Percentiles rank a stretch among this genome's conserved stretches.
These are phyloP conservation scores for Bhutanitis thaidina DNA, from an alignment of 2,888 invertebrate genomes.

Conservation along the genomic window DNA sequence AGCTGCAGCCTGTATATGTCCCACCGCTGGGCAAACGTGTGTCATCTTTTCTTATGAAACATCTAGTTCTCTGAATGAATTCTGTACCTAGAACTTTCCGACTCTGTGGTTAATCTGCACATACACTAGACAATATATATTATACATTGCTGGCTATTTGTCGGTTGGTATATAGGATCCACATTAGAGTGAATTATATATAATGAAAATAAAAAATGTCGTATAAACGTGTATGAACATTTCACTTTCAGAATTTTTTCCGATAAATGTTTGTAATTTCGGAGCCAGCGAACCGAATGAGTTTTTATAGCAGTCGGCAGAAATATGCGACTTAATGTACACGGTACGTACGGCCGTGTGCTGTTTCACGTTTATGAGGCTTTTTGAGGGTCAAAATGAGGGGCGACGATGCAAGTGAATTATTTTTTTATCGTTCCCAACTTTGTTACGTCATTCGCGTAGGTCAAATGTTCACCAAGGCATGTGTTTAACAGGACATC, in stretches of 20 bases:
- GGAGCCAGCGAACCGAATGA: slow-evolving; percentile 1
- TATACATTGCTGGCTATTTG: too few species aligned
- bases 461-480: slow-evolving; percentile 18
- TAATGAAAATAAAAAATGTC: too few species aligned
- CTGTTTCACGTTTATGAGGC: slow-evolving; percentile 14
- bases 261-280: slow-evolving; percentile 11
- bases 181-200: too few species aligned
- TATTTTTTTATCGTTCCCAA: slow-evolving; percentile 38
- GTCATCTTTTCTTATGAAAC: too few species aligned
- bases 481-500: slow-evolving; percentile 9
- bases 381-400: slow-evolving; percentile 8
- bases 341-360: slow-evolving; percentile 9
- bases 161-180: too few species aligned
- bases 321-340: slow-evolving; percentile 14
- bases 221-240: background rate
- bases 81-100: too few species aligned
- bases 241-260: background rate
- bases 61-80: too few species aligned
- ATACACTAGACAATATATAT: too few species aligned
- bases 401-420: slow-evolving; percentile 17
- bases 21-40: too few species aligned
- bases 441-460: slow-evolving; percentile 39
- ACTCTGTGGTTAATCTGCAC: too few species aligned
- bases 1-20: too few species aligned
- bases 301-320: slow-evolving; percentile 12